A percentile compares a stretch with the other conserved stretches of the same genome.
These are phyloP conservation scores for Hyalella azteca DNA, from an alignment of 2,888 invertebrate genomes.

Conservation along the genomic window DNA sequence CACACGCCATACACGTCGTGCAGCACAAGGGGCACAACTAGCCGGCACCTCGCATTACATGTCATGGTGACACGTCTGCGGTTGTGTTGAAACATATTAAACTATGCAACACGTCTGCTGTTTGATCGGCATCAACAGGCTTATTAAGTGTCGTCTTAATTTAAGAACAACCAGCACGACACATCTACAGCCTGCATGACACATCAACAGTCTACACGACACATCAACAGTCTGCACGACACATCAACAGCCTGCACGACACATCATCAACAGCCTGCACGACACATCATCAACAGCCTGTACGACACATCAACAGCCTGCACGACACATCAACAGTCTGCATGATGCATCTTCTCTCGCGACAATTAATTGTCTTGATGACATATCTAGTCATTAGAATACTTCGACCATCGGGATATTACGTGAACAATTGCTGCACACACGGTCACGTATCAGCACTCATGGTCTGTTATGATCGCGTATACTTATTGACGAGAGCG, in stretches of 20 bases:
- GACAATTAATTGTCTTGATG: too few relatives aligned
- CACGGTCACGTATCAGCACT: too few relatives aligned
- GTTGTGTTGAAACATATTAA: neutral
- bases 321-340: too few relatives aligned
- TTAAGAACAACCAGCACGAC: neutral
- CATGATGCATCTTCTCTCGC: too few relatives aligned
- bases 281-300: neutral
- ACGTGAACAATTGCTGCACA: too few relatives aligned
- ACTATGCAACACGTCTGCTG: too few relatives aligned
- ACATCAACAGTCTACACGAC: neutral
- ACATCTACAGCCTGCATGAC: neutral
- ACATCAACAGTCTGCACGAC: neutral
- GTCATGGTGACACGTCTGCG: neutral
- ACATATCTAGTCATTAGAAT: too few relatives aligned
- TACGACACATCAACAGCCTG: too few relatives aligned
- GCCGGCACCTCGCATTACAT: neutral
- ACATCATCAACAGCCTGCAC: neutral
- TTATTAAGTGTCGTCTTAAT: neutral
- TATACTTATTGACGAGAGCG: too few relatives aligned
- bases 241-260: neutral
- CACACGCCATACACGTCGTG: conserved; percentile 10
- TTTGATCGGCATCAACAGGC: neutral
- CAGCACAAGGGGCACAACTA: conserved; percentile 30
- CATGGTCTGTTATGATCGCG: too few relatives aligned
- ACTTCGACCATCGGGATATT: too few relatives aligned